These are phyloP conservation scores for Pavo muticus DNA, from an alignment of 2,113 vertebrate genomes.

Conservation along the genomic window DNA sequence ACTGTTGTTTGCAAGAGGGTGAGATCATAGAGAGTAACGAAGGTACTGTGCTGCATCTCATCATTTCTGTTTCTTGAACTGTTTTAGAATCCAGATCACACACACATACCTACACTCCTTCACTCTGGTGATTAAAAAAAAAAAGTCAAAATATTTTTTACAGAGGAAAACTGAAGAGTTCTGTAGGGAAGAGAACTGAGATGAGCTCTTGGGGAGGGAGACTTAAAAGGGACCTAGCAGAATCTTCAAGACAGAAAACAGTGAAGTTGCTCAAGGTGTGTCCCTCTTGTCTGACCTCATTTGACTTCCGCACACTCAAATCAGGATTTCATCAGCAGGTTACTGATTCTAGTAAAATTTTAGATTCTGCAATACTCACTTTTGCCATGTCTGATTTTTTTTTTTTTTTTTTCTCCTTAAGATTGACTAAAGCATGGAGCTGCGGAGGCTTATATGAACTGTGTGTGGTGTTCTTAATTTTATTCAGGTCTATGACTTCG, in stretches of 20 bases:
- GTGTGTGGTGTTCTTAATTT: not conserved
- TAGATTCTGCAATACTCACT: not conserved
- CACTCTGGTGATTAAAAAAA: not conserved
- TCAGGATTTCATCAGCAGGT: not conserved
- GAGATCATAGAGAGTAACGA: constrained; percentile 20
- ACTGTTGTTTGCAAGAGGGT: constrained; percentile 14
- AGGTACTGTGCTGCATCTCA: constrained; percentile 14
- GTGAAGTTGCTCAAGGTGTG: not conserved
- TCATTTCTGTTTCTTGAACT: constrained; percentile 21
- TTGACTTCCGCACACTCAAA: fast-evolving
- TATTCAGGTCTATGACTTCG: not conserved
- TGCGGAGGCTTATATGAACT: not conserved
- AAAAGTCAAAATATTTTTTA: not conserved
- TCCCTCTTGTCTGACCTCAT: not conserved
- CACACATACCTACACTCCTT: fast-evolving
- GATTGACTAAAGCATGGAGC: not conserved
- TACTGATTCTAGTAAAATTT: not conserved
- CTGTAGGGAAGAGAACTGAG: not conserved
- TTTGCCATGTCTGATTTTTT: not conserved
- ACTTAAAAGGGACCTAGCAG: not conserved
- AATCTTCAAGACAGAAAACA: not conserved
- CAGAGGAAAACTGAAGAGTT: not conserved
- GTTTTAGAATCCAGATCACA: not conserved
- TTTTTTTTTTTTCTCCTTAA: not conserved
- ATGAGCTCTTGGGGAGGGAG: not conserved